These are phyloP conservation scores for Neosalanx taihuensis DNA, from an alignment of 2,797 vertebrate species.

Conservation along the genomic window DNA sequence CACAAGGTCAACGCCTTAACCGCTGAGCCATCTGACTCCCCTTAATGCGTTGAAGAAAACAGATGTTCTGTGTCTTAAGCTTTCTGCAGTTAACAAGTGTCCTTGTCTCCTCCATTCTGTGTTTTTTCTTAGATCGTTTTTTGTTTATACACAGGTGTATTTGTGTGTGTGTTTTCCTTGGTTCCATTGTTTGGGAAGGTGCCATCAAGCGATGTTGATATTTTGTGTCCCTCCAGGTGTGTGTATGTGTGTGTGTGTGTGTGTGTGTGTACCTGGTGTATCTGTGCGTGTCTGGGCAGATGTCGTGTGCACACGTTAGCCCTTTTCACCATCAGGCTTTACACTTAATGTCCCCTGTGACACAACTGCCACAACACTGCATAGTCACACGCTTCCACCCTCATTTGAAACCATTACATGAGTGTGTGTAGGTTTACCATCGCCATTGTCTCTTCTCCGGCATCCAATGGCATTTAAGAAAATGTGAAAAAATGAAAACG, in stretches of 20 bases:
- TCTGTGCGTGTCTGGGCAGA: not conserved
- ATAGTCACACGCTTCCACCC: conserved; percentile 2
- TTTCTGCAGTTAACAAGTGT: not conserved
- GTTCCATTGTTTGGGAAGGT: no score
- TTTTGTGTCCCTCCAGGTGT: conserved; percentile 17
- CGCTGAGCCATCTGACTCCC: no score
- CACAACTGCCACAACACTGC: not conserved
- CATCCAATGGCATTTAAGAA: conserved; percentile 44
- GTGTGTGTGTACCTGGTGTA: not conserved
- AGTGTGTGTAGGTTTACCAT: conserved; percentile 24
- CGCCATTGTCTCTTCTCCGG: conserved; percentile 43
- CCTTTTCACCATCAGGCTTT: no score
- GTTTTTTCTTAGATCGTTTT: no score
- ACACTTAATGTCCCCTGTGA: not conserved
- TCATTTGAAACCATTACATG: conserved; percentile 6
- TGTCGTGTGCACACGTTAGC: no score
- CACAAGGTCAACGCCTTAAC: no score
- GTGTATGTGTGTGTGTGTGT: not conserved
- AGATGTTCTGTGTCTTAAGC: not conserved
- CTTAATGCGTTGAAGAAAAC: no score
- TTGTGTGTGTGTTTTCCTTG: conserved; percentile 3
- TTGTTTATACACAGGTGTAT: conserved; percentile 17
- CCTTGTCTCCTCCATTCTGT: not conserved
- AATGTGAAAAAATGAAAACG: not conserved
- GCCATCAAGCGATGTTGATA: no score